Conservation (phyloP, 1,140 invertebrate genomes). For the Saccostrea cuccullata region DNA sequence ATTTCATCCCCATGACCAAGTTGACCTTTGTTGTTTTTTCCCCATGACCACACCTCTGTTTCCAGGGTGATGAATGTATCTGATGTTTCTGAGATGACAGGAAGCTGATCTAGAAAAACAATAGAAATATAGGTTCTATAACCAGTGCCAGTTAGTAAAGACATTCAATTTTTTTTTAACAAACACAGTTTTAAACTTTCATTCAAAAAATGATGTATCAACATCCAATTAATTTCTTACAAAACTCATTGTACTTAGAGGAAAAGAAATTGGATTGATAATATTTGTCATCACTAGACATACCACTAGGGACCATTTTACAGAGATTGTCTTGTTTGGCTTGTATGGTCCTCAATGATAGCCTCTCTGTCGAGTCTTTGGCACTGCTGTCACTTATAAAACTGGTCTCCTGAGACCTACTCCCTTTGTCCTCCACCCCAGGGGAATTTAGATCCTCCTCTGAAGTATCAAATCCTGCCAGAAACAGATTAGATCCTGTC, state of each 20-base stretch:
- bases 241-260: too few species aligned
- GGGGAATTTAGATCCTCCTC: conserved; percentile 44
- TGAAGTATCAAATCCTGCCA: conserved; percentile 46
- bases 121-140: not conserved
- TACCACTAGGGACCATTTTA: conserved; percentile 37
- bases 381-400: conserved; percentile 1
- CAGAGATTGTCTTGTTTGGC: conserved; percentile 63
- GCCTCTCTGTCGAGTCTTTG: not conserved
- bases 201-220: too few species aligned
- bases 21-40: conserved; percentile 87
- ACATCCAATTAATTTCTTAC: too few species aligned
- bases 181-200: too few species aligned
- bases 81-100: not conserved
- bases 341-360: conserved; percentile 59
- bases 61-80: conserved; percentile 77
- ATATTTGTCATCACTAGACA: not conserved
- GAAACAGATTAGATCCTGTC: conserved; percentile 37
- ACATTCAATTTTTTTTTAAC: not conserved
- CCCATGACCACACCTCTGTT: conserved; percentile 92
- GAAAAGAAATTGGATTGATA: not conserved
- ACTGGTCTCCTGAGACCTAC: not conserved
- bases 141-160: not conserved
- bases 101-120: conserved; percentile 18
- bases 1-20: conserved; percentile 89
- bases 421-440: not conserved